Evolutionary conservation across 2,113 vertebrate species (phyloP), one percentile per base, ranked within the genome.

Genomic region (Chaenocephalus aceratus): DNA sequence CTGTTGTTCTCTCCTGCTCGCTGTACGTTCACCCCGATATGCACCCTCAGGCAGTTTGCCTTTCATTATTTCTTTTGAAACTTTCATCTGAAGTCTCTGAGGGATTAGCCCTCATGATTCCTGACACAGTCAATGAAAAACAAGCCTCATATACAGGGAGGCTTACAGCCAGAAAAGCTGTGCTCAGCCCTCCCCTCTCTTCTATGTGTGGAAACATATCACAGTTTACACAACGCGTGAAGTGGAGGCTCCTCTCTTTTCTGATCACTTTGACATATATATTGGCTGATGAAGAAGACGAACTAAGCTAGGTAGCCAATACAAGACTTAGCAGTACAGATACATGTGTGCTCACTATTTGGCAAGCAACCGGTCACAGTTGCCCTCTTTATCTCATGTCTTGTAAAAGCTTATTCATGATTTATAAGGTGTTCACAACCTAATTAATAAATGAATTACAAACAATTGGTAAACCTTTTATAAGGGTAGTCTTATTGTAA

Each of bases 21-120:
- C 93, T 91, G 85, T 93, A 92, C 88, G 91, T 91, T 94, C 94
- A 93, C 94, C 93, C 94, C 61, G 90, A 93, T 93, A 89, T 93
- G 90, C 91, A 93, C 94, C 95, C 94, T 92, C 87, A 86, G 94
- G 95, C 95, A 83, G 81, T 89, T 64, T 84, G 91, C 90, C 94
- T 95, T 96, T 95, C 94, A 95, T 95, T 94, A 93, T 95, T 94
- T 94, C 93, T 94, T 94, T 94, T 94, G 93, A 95, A 95, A 95
- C 93, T 95, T 95, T 94, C 93, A 94, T 94, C 93, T 94, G 89
- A 93, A 94, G 91, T 94, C 95, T 94, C 94, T 80, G 90, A 93
- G 93, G 95, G 93, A 95, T 96, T 94, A 95, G 93, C 93, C 89
- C 92, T 95, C 94, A 95, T 95, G 94, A 94, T 95, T 95, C 92